These are phyloP conservation scores for Odocoileus hemionus DNA, from an alignment of 2,113 vertebrate genomes.

Conservation along the genomic window DNA sequence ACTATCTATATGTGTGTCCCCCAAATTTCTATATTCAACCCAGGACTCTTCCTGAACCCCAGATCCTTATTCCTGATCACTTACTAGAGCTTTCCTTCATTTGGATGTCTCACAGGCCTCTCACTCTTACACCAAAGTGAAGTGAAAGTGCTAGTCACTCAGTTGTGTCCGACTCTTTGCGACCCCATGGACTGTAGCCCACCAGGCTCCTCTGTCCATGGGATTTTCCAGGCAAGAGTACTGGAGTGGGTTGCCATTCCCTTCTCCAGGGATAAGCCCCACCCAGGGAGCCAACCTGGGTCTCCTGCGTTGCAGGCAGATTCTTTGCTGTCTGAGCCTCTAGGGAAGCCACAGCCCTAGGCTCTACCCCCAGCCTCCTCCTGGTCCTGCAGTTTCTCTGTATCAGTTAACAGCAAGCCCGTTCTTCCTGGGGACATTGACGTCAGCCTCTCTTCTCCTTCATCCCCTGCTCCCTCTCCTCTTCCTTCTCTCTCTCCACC, in stretches of 20 bases:
- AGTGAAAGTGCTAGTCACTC: not conserved
- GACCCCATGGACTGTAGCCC: not conserved
- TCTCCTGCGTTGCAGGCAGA: not conserved
- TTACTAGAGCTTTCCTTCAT: not conserved
- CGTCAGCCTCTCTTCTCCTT: not conserved
- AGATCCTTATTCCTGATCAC: not conserved
- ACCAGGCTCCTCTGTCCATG: not conserved
- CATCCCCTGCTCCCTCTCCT: not conserved
- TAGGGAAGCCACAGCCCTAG: not conserved
- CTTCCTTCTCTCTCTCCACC: not conserved
- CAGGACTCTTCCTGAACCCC: not conserved
- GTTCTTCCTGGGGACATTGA: not conserved
- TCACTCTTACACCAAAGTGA: not conserved
- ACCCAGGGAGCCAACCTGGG: not conserved
- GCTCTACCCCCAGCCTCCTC: not conserved
- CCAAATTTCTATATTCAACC: not conserved
- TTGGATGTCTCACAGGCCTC: not conserved
- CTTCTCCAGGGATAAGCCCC: not conserved
- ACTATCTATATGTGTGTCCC: not conserved
- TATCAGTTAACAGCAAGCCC: too few species aligned
- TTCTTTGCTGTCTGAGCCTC: not conserved
- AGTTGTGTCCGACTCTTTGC: not conserved
- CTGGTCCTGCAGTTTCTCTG: not conserved
- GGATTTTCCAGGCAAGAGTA: not conserved
- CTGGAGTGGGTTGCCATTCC: not conserved